Conservation (phyloP, 2,113 vertebrate genomes). For the Periophthalmus modestus region DNA sequence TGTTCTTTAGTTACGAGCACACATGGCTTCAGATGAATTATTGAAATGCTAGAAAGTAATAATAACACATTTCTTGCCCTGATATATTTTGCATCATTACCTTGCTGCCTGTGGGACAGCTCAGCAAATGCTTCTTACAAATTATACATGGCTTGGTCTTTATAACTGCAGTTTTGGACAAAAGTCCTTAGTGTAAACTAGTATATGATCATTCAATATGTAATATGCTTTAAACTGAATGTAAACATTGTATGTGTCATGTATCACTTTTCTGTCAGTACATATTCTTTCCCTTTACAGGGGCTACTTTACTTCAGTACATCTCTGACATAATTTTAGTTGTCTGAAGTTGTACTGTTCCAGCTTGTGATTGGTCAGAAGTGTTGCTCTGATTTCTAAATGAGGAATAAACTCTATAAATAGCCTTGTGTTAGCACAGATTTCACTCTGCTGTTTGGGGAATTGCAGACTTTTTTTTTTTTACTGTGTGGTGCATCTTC, state of each 20-base stretch:
- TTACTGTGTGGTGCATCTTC: constrained; percentile 14
- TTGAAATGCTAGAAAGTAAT: not conserved
- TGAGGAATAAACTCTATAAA: constrained; percentile 59
- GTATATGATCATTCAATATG: too few species aligned
- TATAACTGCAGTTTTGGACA: not conserved
- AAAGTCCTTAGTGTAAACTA: too few species aligned
- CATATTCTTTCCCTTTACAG: not conserved
- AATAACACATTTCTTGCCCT: too few species aligned
- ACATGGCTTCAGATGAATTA: not conserved
- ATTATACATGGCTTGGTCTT: too few species aligned
- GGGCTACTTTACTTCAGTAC: not conserved
- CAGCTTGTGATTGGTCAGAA: constrained; percentile 47
- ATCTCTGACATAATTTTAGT: constrained; percentile 10
- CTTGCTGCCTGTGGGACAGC: too few species aligned
- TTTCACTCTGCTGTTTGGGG: constrained; percentile 36
- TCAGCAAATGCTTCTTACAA: too few species aligned
- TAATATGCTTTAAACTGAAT: too few species aligned
- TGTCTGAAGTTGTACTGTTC: constrained; percentile 23
- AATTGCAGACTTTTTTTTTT: constrained; percentile 45
- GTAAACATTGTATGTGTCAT: not conserved
- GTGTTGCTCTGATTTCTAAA: constrained; percentile 56
- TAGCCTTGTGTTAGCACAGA: constrained; percentile 50
- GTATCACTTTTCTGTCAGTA: not conserved
- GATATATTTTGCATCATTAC: too few species aligned
- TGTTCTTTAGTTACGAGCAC: not conserved